Evolutionary conservation across 2,797 vertebrate species (phyloP), one percentile per base, ranked within the genome.

Genomic region (Neoniphon sammara): DNA sequence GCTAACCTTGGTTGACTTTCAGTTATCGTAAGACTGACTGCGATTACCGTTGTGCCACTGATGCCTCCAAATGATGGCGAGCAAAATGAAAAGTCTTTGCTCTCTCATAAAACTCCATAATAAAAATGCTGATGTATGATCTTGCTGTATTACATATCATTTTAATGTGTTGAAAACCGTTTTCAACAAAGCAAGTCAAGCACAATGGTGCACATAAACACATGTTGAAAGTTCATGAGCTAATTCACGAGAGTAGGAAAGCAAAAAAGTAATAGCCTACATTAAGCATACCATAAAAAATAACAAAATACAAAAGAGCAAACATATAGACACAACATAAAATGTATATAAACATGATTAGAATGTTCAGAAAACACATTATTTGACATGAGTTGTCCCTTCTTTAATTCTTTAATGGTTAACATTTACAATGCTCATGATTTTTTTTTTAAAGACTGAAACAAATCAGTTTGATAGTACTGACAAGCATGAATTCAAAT

Each of bases 181-280:
- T 87, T 89, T 80, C 85, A 89, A 91, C 88, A 91, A 91, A 91
- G 87, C 87, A 91, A 90, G 89, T 91, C 87, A 90, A 92, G 89
- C 88, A 91, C 88, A 90, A 86, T 80, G 83, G 85, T 86, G 89
- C 88, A 90, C 90, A 91, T 84, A 84, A 87, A 91, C 88, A 91
- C 86, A 90, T 90, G 87, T 87, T 75, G 65, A 85, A 82, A 84
- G 81, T 80, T 79, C 77, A 86, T 87, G 86, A 90, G 78, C 70
- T 86, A 85, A 86, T 78, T 90, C 83, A 90, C 87, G 34, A 88
- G 82, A 80, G 75, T 44, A 80, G 63, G 67, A 73, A 85, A 85
- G 77, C 76, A 61, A 50, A 69, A 64, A 73, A 66, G 39, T 62
- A 84, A 77, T 69, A 88, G 73, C 75, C 80, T 77, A 85, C 86